Evolutionary conservation across 2,888 invertebrate species (phyloP).

Genomic region (Xylophagus ater): DNA sequence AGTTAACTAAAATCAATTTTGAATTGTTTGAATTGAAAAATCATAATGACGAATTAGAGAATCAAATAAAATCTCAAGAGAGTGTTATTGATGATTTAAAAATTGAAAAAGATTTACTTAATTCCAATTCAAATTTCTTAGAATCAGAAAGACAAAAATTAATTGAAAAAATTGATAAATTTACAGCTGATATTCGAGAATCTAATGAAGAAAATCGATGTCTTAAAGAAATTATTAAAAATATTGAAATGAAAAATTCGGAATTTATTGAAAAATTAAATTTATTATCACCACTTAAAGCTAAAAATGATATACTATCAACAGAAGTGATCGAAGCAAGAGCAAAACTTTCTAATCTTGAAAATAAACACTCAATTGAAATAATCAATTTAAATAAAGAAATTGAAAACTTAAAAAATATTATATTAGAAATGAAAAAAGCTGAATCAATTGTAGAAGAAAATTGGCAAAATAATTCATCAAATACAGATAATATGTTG

Average conservation of each 20-base stretch:
- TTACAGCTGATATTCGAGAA: slow-evolving; percentile 1
- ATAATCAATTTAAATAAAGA: slow-evolving; percentile 1
- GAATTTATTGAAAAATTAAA: neutral
- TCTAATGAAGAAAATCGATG: no score
- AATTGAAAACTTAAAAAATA: neutral
- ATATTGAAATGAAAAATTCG: neutral
- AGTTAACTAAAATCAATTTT: no score
- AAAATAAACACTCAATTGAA: neutral
- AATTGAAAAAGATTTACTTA: no score
- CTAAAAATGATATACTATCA: neutral
- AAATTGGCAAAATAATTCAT: neutral
- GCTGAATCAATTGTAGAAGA: neutral
- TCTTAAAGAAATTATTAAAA: no score
- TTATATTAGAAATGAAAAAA: slow-evolving; percentile 1
- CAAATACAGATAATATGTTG: no score
- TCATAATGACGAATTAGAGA: no score
- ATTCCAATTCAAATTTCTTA: no score
- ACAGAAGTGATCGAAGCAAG: neutral
- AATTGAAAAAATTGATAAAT: neutral
- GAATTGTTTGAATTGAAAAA: no score
- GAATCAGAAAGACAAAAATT: no score
- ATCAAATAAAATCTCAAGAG: no score
- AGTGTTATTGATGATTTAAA: no score
- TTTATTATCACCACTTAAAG: neutral
- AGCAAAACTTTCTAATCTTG: neutral